Evolutionary conservation across 1,140 invertebrate genomes (phyloP).

Genomic region (Conus betulinus): DNA sequence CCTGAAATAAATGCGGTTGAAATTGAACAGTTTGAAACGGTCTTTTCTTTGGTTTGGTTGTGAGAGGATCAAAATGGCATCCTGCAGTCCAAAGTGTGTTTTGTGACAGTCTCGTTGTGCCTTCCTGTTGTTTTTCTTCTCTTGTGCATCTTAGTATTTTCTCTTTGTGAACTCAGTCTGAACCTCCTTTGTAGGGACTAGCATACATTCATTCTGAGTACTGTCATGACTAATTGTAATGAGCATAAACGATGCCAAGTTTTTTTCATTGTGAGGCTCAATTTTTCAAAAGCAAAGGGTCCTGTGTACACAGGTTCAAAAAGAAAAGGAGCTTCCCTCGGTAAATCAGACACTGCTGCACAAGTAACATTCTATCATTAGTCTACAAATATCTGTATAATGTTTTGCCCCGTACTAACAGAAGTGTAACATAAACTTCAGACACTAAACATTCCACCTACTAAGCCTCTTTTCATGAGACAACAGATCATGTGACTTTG

Average conservation of each 20-base stretch:
- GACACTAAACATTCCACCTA: no score
- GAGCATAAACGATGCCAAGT: no score
- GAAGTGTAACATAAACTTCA: no score
- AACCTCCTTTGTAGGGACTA: no score
- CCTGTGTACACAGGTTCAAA: not conserved
- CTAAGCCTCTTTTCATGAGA: no score
- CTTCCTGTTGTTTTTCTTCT: not conserved
- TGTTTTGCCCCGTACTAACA: no score
- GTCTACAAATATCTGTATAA: not conserved
- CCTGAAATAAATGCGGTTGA: not conserved
- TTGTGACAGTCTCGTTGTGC: not conserved
- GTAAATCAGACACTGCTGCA: not conserved
- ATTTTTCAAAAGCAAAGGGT: not conserved
- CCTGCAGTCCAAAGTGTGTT: not conserved
- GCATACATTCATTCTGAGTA: no score
- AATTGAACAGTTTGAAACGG: not conserved
- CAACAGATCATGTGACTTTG: no score
- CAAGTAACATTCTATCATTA: not conserved
- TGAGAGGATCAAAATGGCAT: constrained; percentile 48
- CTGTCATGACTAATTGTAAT: no score
- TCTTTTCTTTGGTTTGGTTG: constrained; percentile 1
- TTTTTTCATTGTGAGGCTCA: no score
- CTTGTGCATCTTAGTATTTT: not conserved
- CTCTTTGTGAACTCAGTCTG: no score
- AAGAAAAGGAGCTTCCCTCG: not conserved